Evolutionary conservation across 35 echinoderm and acorn worm species (phyloP).

Genomic region (Amphiura filiformis): DNA sequence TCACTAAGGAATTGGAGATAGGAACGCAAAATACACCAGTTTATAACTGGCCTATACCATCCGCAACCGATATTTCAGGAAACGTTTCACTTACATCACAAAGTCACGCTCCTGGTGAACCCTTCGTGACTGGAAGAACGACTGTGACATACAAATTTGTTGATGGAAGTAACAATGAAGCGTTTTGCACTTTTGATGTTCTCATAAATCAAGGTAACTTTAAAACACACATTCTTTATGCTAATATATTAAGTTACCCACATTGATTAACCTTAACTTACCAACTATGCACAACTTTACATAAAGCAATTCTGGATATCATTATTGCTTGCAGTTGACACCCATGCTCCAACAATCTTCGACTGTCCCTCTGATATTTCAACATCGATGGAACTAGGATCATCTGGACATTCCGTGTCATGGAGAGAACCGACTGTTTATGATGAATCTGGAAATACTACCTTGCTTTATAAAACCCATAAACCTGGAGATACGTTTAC

Average conservation of each 20-base stretch:
- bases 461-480: not conserved
- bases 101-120: slow-evolving; percentile 36
- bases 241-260: too few species aligned
- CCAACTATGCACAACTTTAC: too few species aligned
- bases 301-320: too few species aligned
- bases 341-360: not conserved
- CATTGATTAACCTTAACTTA: too few species aligned
- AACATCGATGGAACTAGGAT: not conserved
- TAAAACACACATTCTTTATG: too few species aligned
- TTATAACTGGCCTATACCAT: not conserved
- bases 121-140: slow-evolving; percentile 49
- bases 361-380: not conserved
- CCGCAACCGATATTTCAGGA: slow-evolving; percentile 76
- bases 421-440: not conserved
- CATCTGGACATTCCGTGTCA: not conserved
- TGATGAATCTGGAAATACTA: not conserved
- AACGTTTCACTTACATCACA: not conserved
- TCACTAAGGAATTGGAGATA: not conserved
- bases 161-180: slow-evolving; percentile 59
- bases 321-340: not conserved
- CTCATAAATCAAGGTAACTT: slow-evolving; percentile 33
- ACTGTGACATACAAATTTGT: slow-evolving; percentile 59
- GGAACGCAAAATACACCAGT: not conserved
- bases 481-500: not conserved
- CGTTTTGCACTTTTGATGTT: slow-evolving; percentile 48